phyloP scores from a whole-genome alignment of 2,888 invertebrate species.

The Adelognathus sp. region DNA sequence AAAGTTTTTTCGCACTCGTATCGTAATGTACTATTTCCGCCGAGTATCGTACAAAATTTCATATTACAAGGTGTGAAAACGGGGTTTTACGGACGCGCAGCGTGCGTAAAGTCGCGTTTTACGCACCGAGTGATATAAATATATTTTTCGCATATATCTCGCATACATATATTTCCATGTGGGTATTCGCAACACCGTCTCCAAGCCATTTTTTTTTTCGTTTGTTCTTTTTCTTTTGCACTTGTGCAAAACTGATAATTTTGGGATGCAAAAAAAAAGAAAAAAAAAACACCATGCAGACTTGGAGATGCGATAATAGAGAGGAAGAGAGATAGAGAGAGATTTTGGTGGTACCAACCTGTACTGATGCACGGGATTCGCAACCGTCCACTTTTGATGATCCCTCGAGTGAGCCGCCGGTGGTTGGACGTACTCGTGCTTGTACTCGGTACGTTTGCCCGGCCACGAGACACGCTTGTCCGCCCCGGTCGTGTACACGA shows the following conservation, averaged over 20 bases:
- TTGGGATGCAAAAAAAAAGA: slow-evolving; percentile 49
- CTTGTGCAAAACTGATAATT: slow-evolving; percentile 22
- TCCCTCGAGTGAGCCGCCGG: slow-evolving; percentile 84
- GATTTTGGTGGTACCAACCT: slow-evolving; percentile 80
- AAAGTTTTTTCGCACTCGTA: no score
- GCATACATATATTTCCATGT: background rate
- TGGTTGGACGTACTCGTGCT: slow-evolving; percentile 84
- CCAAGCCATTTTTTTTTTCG: background rate
- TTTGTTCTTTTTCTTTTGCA: background rate
- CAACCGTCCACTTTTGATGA: slow-evolving; percentile 84
- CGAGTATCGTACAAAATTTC: no score
- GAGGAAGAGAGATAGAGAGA: no score
- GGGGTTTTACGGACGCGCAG: no score
- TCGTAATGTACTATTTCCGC: no score
- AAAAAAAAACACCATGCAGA: slow-evolving; percentile 52
- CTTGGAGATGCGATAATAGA: slow-evolving; percentile 71
- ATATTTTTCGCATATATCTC: no score
- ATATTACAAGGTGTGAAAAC: no score
- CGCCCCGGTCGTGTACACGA: slow-evolving; percentile 81
- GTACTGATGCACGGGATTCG: slow-evolving; percentile 81
- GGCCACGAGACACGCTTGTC: slow-evolving; percentile 85
- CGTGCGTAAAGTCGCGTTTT: no score
- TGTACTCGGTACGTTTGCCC: slow-evolving; percentile 80
- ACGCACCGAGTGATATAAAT: no score
- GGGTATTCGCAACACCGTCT: background rate